These are phyloP conservation scores for Aplodontia rufa DNA, from an alignment of 2,113 vertebrate species.

Conservation along the genomic window DNA sequence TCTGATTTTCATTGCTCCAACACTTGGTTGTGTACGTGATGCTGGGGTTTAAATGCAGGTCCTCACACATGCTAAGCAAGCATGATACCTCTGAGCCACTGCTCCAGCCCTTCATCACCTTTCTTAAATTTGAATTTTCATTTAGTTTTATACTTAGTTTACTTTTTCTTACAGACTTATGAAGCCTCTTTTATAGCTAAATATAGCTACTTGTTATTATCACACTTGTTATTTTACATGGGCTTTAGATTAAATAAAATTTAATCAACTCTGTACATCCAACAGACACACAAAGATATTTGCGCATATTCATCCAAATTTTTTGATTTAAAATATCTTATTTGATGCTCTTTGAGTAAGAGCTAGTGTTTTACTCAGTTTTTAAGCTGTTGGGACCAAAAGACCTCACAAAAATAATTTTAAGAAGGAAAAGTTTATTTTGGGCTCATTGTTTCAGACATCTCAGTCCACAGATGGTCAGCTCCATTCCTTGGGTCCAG, in stretches of 20 bases:
- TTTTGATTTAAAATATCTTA: background rate
- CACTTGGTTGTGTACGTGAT: no score
- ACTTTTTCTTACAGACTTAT: background rate
- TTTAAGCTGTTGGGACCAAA: no score
- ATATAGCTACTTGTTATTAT: background rate
- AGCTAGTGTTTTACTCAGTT: no score
- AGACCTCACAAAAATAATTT: no score
- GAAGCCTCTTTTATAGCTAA: background rate
- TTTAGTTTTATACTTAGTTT: background rate
- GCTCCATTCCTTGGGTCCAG: no score
- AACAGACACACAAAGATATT: background rate
- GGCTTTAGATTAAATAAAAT: background rate
- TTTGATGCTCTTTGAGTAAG: background rate
- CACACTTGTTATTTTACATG: background rate
- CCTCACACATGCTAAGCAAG: no score
- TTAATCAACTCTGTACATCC: background rate
- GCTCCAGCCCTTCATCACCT: background rate
- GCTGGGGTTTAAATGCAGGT: no score
- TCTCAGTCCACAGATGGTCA: no score
- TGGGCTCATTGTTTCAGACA: no score
- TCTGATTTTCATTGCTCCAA: no score
- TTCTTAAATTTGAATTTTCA: background rate
- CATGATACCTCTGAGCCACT: no score
- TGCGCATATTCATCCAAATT: background rate
- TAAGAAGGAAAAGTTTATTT: no score